A percentile compares a stretch with the other conserved stretches of the same genome.
Evolutionary conservation across 2,888 invertebrate genomes (phyloP).

Genomic region (Mythimna lalbum): DNA sequence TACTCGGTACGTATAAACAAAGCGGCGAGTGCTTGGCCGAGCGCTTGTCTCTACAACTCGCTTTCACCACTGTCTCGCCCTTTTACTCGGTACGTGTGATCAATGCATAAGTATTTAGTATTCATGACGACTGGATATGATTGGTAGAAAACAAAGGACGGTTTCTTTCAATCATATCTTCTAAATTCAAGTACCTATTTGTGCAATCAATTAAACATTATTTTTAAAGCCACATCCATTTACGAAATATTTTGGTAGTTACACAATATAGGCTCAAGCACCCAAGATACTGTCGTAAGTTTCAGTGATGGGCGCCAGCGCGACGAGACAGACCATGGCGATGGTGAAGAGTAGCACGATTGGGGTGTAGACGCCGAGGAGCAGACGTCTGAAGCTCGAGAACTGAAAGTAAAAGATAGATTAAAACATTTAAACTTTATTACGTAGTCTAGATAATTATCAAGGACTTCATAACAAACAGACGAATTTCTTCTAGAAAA

Average conservation of each 20-base stretch:
- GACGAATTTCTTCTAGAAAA: no score
- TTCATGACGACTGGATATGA: background rate
- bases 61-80: no score
- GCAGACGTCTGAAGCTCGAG: slow-evolving; percentile 93
- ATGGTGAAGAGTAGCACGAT: slow-evolving; percentile 93
- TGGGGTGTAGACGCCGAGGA: slow-evolving; percentile 95
- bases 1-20: no score
- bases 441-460: no score
- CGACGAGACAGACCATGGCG: slow-evolving; percentile 94
- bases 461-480: no score
- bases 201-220: slow-evolving; percentile 17
- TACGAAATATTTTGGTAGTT: slow-evolving; percentile 2
- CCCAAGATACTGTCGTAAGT: slow-evolving; percentile 88
- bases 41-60: no score
- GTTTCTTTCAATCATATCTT: slow-evolving; percentile 2
- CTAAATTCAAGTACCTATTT: slow-evolving; percentile 4
- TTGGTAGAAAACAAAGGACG: background rate
- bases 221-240: slow-evolving; percentile 36
- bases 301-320: slow-evolving; percentile 93
- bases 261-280: slow-evolving; percentile 68
- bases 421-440: no score
- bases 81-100: no score
- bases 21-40: no score
- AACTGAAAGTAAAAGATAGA: slow-evolving; percentile 91
- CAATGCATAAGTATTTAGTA: background rate